A percentile compares a stretch with the other conserved stretches of the same genome.
Conservation (phyloP, 2,797 vertebrate genomes). For the Adrianichthys oophorus region DNA sequence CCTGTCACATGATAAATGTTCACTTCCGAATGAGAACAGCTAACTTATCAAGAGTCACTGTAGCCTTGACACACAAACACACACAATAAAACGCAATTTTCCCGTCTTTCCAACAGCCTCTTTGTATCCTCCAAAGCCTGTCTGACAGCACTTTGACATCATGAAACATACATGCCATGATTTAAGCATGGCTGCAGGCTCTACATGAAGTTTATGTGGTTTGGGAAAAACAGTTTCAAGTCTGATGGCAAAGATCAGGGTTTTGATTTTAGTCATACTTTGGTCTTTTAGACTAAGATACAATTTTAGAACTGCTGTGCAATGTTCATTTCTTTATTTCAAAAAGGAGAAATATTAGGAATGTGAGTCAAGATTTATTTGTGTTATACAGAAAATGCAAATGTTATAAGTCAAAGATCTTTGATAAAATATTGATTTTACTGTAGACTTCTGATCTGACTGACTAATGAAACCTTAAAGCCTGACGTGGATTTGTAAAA, state of each 20-base stretch:
- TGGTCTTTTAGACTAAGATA: too few species aligned
- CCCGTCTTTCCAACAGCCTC: conserved; percentile 21
- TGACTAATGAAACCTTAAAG: too few species aligned
- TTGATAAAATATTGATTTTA: too few species aligned
- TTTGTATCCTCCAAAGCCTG: conserved; percentile 18
- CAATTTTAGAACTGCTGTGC: too few species aligned
- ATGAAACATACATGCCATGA: conserved; percentile 67
- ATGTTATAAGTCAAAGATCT: too few species aligned
- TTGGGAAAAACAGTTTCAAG: conserved; percentile 37
- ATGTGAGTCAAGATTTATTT: too few species aligned
- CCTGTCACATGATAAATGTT: conserved; percentile 41
- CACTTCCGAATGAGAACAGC: conserved; percentile 22
- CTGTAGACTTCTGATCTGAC: too few species aligned
- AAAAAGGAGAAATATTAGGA: too few species aligned
- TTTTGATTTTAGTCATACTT: too few species aligned
- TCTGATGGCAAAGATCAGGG: conserved; percentile 10
- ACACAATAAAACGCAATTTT: conserved; percentile 4
- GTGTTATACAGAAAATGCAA: too few species aligned
- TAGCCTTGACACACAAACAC: conserved; percentile 8
- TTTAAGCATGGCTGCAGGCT: conserved; percentile 53
- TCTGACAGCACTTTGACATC: conserved; percentile 40
- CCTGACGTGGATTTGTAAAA: too few species aligned
- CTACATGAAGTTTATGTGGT: conserved; percentile 44
- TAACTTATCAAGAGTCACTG: conserved; percentile 29
- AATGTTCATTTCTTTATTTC: too few species aligned